phyloP scores from a whole-genome alignment of 2,797 vertebrate genomes.

The Pangasius macronema region DNA sequence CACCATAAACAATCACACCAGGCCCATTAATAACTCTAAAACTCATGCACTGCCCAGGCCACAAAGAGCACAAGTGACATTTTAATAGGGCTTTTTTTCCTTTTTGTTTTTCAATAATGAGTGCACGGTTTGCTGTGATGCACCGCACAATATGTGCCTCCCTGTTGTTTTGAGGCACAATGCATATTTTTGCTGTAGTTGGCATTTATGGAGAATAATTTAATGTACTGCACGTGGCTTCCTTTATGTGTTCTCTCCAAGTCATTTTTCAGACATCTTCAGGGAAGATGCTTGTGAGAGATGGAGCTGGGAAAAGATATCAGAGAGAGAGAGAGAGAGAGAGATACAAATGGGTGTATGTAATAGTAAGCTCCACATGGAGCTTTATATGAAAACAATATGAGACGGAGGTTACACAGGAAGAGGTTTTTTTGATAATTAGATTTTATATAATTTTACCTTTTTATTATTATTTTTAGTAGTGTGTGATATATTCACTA shows the following conservation, averaged over 20 bases:
- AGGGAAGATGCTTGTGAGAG: slow-evolving; percentile 35
- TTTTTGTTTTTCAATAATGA: slow-evolving; percentile 65
- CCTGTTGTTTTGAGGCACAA: slow-evolving; percentile 58
- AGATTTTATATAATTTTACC: background rate
- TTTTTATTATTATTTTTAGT: background rate
- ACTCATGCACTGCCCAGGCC: slow-evolving; percentile 49
- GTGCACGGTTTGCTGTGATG: slow-evolving; percentile 52
- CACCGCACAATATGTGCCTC: slow-evolving; percentile 38
- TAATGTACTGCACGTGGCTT: slow-evolving; percentile 45
- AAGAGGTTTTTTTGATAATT: background rate
- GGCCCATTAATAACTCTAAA: slow-evolving; percentile 61
- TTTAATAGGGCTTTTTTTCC: slow-evolving; percentile 65
- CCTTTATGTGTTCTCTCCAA: slow-evolving; percentile 43
- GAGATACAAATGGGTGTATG: background rate
- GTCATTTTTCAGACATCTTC: slow-evolving; percentile 41
- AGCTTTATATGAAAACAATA: background rate
- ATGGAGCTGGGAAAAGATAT: background rate
- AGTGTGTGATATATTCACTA: background rate
- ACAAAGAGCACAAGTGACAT: slow-evolving; percentile 61
- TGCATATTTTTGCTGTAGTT: slow-evolving; percentile 59
- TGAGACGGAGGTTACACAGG: background rate
- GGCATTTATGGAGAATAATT: slow-evolving; percentile 57
- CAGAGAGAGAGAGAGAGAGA: background rate
- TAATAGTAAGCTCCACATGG: background rate
- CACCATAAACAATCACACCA: slow-evolving; percentile 61